Conservation (phyloP, 2,888 invertebrate species). For the Oeneis ivallda region DNA sequence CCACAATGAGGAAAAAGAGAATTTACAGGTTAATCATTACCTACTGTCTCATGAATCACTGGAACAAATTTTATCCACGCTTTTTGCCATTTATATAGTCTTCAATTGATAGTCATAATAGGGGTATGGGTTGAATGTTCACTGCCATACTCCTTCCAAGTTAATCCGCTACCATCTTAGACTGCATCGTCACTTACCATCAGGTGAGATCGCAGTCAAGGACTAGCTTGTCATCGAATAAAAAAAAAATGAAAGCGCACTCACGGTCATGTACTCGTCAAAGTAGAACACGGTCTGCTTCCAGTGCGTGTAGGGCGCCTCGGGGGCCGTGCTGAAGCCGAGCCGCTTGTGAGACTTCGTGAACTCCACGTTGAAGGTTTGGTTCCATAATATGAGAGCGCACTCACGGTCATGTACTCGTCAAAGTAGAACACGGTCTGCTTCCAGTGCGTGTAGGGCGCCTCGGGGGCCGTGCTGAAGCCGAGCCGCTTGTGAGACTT, state of each 20-base stretch:
- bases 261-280: constrained; percentile 96
- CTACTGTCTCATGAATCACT: too few species aligned
- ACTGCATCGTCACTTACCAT: too few species aligned
- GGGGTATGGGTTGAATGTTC: too few species aligned
- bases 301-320: constrained; percentile 99
- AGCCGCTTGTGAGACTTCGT: constrained; percentile 99
- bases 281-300: constrained; percentile 99
- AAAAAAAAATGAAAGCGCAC: constrained; percentile 40
- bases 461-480: constrained; percentile 98
- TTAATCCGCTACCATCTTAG: too few species aligned
- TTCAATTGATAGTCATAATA: too few species aligned
- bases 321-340: constrained; percentile 99
- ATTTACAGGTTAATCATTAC: too few species aligned
- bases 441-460: constrained; percentile 99
- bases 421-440: constrained; percentile 98
- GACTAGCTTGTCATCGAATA: too few species aligned
- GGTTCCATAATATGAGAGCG: constrained; percentile 29
- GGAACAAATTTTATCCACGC: too few species aligned
- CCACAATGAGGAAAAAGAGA: too few species aligned
- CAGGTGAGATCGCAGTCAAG: too few species aligned
- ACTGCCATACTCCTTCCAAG: too few species aligned
- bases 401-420: constrained; percentile 93
- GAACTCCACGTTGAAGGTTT: constrained; percentile 62
- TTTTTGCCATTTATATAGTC: too few species aligned
- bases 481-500: constrained; percentile 99